Percentiles rank a stretch among this genome's conserved stretches.
phyloP scores from a whole-genome alignment of 2,888 invertebrate genomes.

The Formica aserva region DNA sequence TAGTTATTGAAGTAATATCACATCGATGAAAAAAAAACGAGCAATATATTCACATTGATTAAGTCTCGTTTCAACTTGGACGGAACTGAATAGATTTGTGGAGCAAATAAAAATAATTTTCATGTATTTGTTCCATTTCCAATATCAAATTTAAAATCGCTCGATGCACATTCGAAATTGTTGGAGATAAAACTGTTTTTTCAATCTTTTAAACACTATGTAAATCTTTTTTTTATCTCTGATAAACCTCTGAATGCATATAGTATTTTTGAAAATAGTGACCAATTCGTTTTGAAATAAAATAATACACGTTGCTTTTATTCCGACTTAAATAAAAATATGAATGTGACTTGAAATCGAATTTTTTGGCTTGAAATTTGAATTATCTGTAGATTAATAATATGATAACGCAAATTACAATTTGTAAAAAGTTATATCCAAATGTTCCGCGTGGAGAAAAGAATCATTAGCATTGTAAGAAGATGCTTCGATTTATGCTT shows the following conservation, averaged over 20 bases:
- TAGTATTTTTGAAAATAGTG: not conserved
- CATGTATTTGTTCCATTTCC: slow-evolving; percentile 6
- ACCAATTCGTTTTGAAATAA: not conserved
- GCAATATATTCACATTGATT: not conserved
- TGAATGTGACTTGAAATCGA: not conserved
- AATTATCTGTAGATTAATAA: not conserved
- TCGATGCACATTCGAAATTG: slow-evolving; percentile 26
- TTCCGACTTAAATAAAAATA: not conserved
- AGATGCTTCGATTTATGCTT: slow-evolving; percentile 30
- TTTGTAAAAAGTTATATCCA: not conserved
- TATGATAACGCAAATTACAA: slow-evolving; percentile 3
- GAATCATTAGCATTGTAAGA: slow-evolving; percentile 22
- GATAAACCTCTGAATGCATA: slow-evolving; percentile 6
- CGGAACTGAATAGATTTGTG: slow-evolving; percentile 4
- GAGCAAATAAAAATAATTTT: slow-evolving; percentile 31
- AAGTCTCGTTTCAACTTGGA: not conserved
- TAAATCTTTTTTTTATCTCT: slow-evolving; percentile 9
- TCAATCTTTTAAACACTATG: slow-evolving; percentile 14
- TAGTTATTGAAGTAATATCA: not conserved
- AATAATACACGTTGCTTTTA: slow-evolving; percentile 18
- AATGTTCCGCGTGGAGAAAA: not conserved
- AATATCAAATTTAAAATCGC: slow-evolving; percentile 2
- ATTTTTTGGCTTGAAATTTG: not conserved
- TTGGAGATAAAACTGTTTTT: slow-evolving; percentile 21
- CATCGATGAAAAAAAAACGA: slow-evolving; percentile 32